These are phyloP conservation scores for Schizotus pectinicornis DNA, from an alignment of 2,888 invertebrate genomes.

Conservation along the genomic window DNA sequence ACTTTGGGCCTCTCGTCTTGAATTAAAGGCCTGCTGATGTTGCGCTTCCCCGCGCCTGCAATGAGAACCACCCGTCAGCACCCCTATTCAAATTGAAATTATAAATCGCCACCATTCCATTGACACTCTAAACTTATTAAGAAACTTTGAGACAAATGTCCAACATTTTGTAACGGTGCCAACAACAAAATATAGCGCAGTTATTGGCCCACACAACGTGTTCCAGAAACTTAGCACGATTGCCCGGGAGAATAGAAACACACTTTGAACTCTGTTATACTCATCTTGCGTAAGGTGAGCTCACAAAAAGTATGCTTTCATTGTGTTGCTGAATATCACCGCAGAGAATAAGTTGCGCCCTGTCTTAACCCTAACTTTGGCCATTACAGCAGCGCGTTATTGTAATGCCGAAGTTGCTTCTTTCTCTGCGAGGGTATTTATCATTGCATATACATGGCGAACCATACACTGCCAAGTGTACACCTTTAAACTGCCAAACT, in stretches of 20 bases:
- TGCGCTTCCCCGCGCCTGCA: constrained; percentile 56
- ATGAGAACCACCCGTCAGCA: constrained; percentile 53
- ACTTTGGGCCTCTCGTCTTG: constrained; percentile 56
- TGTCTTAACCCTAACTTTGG: constrained; percentile 56
- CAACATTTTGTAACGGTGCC: constrained; percentile 2
- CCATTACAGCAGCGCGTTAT: constrained; percentile 55
- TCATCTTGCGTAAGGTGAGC: constrained; percentile 48
- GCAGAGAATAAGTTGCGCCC: constrained; percentile 54
- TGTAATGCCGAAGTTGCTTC: constrained; percentile 54
- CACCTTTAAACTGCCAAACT: constrained; percentile 13
- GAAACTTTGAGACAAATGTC: constrained; percentile 16
- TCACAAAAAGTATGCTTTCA: constrained; percentile 53
- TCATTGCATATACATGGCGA: constrained; percentile 47
- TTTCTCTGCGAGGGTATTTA: constrained; percentile 52
- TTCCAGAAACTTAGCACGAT: constrained; percentile 44
- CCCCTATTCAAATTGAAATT: constrained; percentile 31
- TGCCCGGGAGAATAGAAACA: constrained; percentile 52
- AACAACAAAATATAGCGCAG: constrained; percentile 40
- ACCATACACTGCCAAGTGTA: constrained; percentile 30
- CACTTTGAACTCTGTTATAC: constrained; percentile 49
- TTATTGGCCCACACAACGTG: constrained; percentile 42
- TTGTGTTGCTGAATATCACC: constrained; percentile 55
- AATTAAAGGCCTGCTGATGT: constrained; percentile 53
- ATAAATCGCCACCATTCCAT: constrained; percentile 14
- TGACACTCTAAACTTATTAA: constrained; percentile 10